Conservation (phyloP, 2,797 vertebrate genomes). For the Neosalanx taihuensis region DNA sequence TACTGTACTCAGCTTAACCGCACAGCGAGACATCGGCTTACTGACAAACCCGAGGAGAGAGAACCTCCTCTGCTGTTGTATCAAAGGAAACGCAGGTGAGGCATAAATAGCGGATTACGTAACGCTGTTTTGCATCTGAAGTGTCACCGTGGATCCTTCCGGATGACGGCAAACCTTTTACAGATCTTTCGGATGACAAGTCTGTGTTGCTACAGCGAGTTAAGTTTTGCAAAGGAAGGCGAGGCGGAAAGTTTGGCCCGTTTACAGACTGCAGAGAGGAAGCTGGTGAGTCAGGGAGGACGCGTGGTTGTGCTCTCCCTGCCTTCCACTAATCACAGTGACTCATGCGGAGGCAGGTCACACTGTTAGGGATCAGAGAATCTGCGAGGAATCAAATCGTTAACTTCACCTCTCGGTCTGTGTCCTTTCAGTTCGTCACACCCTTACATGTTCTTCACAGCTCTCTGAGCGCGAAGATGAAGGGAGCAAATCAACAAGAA, state of each 20-base stretch:
- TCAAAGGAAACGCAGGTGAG: constrained; percentile 44
- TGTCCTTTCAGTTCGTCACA: constrained; percentile 11
- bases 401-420: constrained; percentile 28
- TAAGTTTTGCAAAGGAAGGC: constrained; percentile 21
- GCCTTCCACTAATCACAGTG: constrained; percentile 37
- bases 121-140: constrained; percentile 29
- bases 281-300: constrained; percentile 56
- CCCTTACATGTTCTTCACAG: constrained; percentile 26
- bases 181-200: constrained; percentile 31
- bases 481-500: background rate
- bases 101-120: constrained; percentile 35
- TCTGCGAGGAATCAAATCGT: constrained; percentile 42
- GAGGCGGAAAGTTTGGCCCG: constrained; percentile 26
- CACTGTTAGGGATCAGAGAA: constrained; percentile 46
- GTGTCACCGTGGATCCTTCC: constrained; percentile 21
- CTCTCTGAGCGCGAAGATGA: constrained; percentile 9
- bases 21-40: constrained; percentile 42
- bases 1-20: constrained; percentile 44
- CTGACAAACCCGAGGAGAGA: constrained; percentile 51
- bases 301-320: constrained; percentile 41
- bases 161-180: constrained; percentile 23
- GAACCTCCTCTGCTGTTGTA: constrained; percentile 17
- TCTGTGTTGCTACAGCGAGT: constrained; percentile 1
- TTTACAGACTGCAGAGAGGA: constrained; percentile 34
- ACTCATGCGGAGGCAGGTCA: constrained; percentile 55